phyloP scores from a whole-genome alignment of 35 echinoderm and acorn worm genomes.

The Eucidaris tribuloides region DNA sequence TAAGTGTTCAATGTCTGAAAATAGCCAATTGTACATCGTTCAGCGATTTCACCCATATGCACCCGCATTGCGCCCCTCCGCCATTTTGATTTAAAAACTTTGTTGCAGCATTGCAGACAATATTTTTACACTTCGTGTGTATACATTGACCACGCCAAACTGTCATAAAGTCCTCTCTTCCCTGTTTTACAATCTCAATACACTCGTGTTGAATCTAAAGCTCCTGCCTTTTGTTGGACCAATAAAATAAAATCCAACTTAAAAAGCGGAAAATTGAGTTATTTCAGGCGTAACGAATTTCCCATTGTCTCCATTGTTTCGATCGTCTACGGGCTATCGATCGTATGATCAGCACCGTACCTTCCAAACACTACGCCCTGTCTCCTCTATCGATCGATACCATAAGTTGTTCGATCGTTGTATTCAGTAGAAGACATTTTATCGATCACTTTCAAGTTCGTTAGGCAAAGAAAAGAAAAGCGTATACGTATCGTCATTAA shows the following conservation, averaged over 20 bases:
- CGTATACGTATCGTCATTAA: not conserved
- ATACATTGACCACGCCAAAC: no score
- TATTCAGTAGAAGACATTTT: not conserved
- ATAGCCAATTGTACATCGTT: no score
- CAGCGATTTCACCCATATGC: no score
- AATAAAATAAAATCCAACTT: conserved; percentile 34
- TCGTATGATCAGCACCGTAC: not conserved
- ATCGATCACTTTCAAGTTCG: conserved; percentile 24
- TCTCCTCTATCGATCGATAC: not conserved
- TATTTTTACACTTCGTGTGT: no score
- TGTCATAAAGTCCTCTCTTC: no score
- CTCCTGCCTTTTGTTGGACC: no score
- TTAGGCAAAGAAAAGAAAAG: conserved; percentile 12
- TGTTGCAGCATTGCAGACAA: no score
- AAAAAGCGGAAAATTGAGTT: conserved; percentile 26
- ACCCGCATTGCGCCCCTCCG: no score
- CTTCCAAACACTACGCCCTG: not conserved
- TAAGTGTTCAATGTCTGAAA: no score
- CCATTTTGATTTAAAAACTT: no score
- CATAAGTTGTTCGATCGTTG: not conserved
- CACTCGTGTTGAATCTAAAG: no score
- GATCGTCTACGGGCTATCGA: conserved; percentile 21
- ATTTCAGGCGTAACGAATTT: conserved; percentile 8
- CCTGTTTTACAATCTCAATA: no score
- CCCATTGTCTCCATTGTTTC: conserved; percentile 1